Percentiles rank a stretch among this genome's conserved stretches.
These are phyloP conservation scores for Pyrrhosoma nymphula DNA, from an alignment of 2,888 invertebrate species.

Conservation along the genomic window DNA sequence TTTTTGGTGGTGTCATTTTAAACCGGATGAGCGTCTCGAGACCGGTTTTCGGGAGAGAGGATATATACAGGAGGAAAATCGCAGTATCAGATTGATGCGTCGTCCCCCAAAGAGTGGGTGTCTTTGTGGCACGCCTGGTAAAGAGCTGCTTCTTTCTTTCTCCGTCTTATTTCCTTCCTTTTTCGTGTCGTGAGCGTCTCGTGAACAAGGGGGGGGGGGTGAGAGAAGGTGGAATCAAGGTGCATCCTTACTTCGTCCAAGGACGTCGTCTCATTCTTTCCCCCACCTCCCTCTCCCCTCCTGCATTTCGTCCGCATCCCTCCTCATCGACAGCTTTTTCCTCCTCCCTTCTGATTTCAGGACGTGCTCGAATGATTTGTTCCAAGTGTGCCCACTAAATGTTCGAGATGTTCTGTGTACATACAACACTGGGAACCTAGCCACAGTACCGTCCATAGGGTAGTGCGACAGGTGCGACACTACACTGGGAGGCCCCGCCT, in stretches of 20 bases:
- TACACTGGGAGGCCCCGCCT: no score
- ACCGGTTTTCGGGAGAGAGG: constrained; percentile 12
- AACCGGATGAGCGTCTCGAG: constrained; percentile 19
- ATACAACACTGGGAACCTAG: no score
- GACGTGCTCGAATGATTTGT: no score
- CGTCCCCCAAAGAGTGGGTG: not conserved
- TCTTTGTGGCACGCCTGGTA: constrained; percentile 2
- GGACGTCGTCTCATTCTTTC: not conserved
- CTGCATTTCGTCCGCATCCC: not conserved
- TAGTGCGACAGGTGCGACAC: no score
- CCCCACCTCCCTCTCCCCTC: no score
- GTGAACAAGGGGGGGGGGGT: no score
- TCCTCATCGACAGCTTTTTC: not conserved
- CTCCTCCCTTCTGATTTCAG: not conserved
- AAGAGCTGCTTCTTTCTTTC: not conserved
- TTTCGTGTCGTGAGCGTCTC: not conserved
- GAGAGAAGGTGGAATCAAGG: not conserved
- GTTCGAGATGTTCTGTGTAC: no score
- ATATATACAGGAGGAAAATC: not conserved
- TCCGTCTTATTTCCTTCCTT: no score
- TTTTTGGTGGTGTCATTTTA: constrained; percentile 22
- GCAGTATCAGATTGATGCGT: constrained; percentile 30
- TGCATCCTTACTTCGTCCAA: not conserved
- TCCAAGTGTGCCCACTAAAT: no score
- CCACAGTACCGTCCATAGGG: no score